phyloP scores from a whole-genome alignment of 2,888 invertebrate genomes.

The Polydrusus tereticollis region DNA sequence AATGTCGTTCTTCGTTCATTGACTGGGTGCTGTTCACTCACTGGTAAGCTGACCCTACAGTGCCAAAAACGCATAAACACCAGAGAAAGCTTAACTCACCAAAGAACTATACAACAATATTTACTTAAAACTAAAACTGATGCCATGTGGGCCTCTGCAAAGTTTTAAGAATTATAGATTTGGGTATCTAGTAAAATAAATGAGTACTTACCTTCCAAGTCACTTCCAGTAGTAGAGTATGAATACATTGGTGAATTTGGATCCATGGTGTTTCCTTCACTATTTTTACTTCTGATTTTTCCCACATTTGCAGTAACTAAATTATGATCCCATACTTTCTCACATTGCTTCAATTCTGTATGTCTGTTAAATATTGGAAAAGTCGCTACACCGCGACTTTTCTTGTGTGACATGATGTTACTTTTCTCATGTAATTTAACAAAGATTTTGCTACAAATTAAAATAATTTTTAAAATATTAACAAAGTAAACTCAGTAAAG shows the following conservation, averaged over 20 bases:
- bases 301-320: no score
- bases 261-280: not conserved
- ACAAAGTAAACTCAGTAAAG: not conserved
- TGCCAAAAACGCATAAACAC: no score
- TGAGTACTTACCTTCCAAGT: conserved; percentile 37
- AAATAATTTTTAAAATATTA: not conserved
- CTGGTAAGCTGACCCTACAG: no score
- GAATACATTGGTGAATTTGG: conserved; percentile 13
- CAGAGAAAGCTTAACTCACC: no score
- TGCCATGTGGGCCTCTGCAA: no score
- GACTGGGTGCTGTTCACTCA: no score
- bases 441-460: not conserved
- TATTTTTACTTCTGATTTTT: not conserved
- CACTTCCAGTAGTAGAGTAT: conserved; percentile 26
- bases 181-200: no score
- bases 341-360: not conserved
- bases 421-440: not conserved
- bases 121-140: no score
- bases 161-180: no score
- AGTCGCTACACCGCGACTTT: conserved; percentile 13
- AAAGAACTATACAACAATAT: no score
- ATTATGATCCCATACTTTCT: no score
- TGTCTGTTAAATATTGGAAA: not conserved
- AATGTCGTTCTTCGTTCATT: no score
- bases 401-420: not conserved